Conservation (phyloP, 64 coral and sea anemone genomes). For the Montipora capricornis region DNA sequence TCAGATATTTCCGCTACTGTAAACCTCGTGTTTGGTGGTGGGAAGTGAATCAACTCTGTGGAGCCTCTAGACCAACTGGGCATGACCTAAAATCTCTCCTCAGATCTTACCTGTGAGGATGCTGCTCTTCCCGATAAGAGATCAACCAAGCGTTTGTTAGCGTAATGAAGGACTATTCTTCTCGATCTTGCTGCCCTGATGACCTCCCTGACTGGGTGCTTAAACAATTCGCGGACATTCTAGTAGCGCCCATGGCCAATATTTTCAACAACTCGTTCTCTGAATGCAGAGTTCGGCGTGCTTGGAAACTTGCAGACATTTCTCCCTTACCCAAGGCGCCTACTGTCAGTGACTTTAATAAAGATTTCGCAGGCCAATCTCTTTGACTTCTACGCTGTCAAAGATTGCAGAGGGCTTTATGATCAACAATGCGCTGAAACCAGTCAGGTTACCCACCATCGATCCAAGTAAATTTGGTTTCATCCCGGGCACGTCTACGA, state of each 20-base stretch:
- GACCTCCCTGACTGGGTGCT: not conserved
- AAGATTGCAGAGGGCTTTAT: constrained; percentile 17
- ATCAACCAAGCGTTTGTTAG: constrained; percentile 4
- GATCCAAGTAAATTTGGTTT: not conserved
- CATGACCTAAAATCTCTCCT: not conserved
- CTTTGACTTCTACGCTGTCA: constrained; percentile 1
- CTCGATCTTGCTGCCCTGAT: not conserved
- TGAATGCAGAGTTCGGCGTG: not conserved
- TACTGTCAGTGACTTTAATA: not conserved
- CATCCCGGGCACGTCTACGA: not conserved
- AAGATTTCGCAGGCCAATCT: not conserved
- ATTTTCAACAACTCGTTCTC: not conserved
- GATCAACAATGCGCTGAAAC: not conserved
- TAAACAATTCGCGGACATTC: not conserved
- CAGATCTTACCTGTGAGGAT: not conserved
- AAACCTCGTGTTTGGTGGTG: constrained; percentile 55
- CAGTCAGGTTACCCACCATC: not conserved
- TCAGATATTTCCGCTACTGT: not conserved
- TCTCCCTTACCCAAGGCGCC: not conserved
- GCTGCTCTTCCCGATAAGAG: not conserved
- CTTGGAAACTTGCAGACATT: constrained; percentile 7
- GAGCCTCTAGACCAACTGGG: not conserved
- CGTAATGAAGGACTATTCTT: not conserved
- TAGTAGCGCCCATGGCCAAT: not conserved
- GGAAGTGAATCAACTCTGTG: constrained; percentile 39